phyloP scores from a whole-genome alignment of 2,113 vertebrate species.

The Melospiza georgiana region DNA sequence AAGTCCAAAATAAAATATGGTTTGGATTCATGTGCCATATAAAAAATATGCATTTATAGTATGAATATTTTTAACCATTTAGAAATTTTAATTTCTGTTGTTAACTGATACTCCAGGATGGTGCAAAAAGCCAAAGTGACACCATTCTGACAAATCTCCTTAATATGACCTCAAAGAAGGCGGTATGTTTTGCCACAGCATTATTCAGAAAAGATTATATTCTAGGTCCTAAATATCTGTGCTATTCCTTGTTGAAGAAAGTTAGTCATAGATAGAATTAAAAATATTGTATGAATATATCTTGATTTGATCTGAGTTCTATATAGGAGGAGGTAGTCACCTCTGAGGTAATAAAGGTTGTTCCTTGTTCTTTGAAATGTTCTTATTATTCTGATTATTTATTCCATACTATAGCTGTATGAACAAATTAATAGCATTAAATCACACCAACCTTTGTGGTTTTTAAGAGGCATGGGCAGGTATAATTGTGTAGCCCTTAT shows the following conservation, averaged over 20 bases:
- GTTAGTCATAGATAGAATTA: not conserved
- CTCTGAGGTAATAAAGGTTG: not conserved
- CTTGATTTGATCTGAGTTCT: not conserved
- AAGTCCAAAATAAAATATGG: not conserved
- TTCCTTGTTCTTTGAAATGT: not conserved
- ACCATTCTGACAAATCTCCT: not conserved
- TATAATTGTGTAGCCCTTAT: not conserved
- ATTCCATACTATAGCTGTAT: not conserved
- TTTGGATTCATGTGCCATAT: not conserved
- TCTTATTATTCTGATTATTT: not conserved
- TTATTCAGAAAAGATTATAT: not conserved
- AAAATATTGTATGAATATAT: not conserved
- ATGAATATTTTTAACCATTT: not conserved
- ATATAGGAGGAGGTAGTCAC: not conserved
- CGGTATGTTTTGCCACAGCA: not conserved
- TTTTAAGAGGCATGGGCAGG: not conserved
- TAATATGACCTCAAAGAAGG: not conserved
- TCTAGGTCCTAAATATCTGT: not conserved
- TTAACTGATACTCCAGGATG: not conserved
- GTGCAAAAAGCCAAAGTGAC: not conserved
- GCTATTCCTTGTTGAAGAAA: not conserved
- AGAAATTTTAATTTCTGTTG: not conserved
- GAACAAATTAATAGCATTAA: not conserved
- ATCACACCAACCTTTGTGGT: not conserved
- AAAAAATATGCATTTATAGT: not conserved